Base-by-base conservation (phyloP, 2,113 vertebrate genomes). In the Clarias gariepinus region DNA sequence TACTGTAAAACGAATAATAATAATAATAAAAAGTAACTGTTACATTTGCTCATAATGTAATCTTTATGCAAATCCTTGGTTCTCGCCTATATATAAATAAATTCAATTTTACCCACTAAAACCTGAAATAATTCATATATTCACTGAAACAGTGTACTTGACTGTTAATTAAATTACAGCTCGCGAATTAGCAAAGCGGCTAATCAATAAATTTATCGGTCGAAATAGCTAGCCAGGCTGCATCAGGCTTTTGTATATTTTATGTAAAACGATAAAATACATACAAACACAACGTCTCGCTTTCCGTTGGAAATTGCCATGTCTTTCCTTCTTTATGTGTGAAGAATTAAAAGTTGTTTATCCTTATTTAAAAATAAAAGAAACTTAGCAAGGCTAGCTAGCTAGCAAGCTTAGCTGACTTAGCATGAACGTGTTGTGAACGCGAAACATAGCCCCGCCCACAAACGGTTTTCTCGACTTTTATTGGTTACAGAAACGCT, bases 261-360 rank as follows among this genome's bases (percentile, higher is more conserved):
- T 19, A 21, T 58, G 19, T 55, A 28, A 21, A 57, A 41, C 73
- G 25, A 52, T 30, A 73, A 3, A 30, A 60, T 69, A 90, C 95
- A 92, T 94, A 96, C 95, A 92, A 96, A 96, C 3, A 94, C 84
- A 82, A 96, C 94, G 82, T 93, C 93, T 0, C 88, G 0, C 89
- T 94, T 94, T 84, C 90, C 93, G 33, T 90, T 93, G 57, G 87
- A 63, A 0, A 92, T 85, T 9, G 90, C 82, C 95, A 96, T 96
- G 83, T 68, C 10, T 28, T 2, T 47, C 21, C 6, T 61, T 9
- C 30, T 47, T 21, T 13, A n/a, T 11, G 25, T 41, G 73, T 64
- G 15, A 60, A 4, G 0, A 2, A 6, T 0, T 25, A 11, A 30
- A 21, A 6, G 0, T 6, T 19, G 2, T 18, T 21, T 12, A 79